A percentile compares a stretch with the other conserved stretches of the same genome.
Conservation (phyloP, 2,888 invertebrate genomes). For the Hyposoter didymator region DNA sequence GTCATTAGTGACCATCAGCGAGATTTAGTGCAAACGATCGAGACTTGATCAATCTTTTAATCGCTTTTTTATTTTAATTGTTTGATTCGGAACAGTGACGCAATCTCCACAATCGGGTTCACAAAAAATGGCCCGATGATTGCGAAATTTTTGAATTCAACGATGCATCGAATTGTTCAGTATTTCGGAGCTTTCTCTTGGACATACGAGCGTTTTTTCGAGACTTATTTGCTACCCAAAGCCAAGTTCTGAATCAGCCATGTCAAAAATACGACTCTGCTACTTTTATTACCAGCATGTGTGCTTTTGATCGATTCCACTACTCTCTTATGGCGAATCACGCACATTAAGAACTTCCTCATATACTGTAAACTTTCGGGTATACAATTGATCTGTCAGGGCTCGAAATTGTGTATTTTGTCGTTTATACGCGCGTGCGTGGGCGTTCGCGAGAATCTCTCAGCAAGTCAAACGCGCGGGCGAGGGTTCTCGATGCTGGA, state of each 20-base stretch:
- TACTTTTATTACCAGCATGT: background rate
- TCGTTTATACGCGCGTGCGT: slow-evolving; percentile 53
- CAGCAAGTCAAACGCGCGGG: slow-evolving; percentile 69
- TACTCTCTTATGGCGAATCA: slow-evolving; percentile 16
- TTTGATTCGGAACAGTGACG: too few relatives aligned
- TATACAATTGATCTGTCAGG: slow-evolving; percentile 56
- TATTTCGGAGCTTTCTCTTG: slow-evolving; percentile 53
- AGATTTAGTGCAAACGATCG: background rate
- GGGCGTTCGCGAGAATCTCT: slow-evolving; percentile 56
- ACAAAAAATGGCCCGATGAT: background rate
- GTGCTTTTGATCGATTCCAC: background rate
- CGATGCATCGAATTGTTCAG: slow-evolving; percentile 10
- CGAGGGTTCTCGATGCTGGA: slow-evolving; percentile 70
- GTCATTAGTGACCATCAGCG: background rate
- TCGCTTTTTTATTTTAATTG: background rate
- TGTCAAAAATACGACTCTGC: background rate
- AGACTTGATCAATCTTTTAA: background rate
- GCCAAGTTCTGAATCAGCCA: background rate
- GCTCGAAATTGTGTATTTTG: slow-evolving; percentile 27
- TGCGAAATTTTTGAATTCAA: background rate
- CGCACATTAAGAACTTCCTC: slow-evolving; percentile 9
- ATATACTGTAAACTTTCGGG: slow-evolving; percentile 12
- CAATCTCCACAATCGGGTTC: too few relatives aligned
- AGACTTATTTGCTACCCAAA: slow-evolving; percentile 22
- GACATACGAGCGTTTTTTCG: slow-evolving; percentile 49